These are phyloP conservation scores for Urosaurus nigricauda DNA, from an alignment of 2,797 vertebrate genomes.

Conservation along the genomic window DNA sequence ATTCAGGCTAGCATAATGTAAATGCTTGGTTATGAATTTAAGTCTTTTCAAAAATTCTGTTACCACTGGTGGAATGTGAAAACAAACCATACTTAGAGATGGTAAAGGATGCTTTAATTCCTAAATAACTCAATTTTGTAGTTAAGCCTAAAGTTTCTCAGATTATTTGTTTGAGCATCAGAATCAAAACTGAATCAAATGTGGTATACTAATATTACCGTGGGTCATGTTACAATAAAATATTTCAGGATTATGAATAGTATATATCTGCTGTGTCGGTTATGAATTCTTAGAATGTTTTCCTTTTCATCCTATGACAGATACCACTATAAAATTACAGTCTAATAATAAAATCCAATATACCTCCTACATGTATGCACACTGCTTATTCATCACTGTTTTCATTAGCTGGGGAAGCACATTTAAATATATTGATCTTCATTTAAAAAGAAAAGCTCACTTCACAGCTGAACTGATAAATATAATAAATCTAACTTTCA, in stretches of 20 bases:
- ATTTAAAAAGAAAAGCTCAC: constrained; percentile 25
- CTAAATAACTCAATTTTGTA: background rate
- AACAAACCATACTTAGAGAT: background rate
- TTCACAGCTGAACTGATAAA: constrained; percentile 3
- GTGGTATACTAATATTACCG: background rate
- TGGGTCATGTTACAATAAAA: background rate
- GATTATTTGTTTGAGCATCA: background rate
- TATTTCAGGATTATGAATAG: constrained; percentile 25
- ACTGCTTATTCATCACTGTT: constrained; percentile 24
- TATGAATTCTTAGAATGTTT: background rate
- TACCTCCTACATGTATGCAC: constrained; percentile 19
- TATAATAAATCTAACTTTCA: background rate
- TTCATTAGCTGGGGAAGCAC: constrained; percentile 17
- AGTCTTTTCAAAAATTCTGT: background rate
- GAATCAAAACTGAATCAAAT: background rate
- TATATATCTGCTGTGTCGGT: constrained; percentile 23
- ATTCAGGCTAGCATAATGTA: background rate
- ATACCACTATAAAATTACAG: constrained; percentile 10
- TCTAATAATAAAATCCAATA: constrained; percentile 36
- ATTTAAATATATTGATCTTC: constrained; percentile 34
- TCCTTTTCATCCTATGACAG: constrained; percentile 7
- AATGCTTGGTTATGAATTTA: background rate
- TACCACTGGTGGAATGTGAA: background rate
- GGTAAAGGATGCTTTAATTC: background rate
- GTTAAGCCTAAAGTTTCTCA: background rate